Evolutionary conservation across 2,113 vertebrate genomes (phyloP).

Genomic region (Thunnus maccoyii): DNA sequence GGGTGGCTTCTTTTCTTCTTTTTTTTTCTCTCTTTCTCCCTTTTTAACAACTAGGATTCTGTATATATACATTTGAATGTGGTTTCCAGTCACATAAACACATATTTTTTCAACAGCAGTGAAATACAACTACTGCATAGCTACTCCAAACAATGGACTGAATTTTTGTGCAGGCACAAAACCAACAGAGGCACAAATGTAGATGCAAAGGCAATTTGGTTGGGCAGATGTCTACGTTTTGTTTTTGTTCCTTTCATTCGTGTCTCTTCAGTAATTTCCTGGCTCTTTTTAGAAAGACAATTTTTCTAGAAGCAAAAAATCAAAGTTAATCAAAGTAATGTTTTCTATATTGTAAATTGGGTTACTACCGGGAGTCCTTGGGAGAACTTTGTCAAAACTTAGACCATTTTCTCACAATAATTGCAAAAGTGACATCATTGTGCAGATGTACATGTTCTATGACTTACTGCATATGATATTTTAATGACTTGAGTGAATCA

Average conservation of each 20-base stretch:
- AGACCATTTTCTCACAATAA: too few species aligned
- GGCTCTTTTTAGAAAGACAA: neutral
- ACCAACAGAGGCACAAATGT: neutral
- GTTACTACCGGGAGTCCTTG: too few species aligned
- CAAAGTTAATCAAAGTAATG: too few species aligned
- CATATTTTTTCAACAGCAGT: neutral
- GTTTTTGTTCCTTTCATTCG: neutral
- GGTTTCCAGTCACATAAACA: neutral
- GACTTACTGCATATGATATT: too few species aligned
- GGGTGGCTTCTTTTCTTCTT: neutral
- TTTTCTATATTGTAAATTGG: too few species aligned
- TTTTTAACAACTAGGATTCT: slow-evolving; percentile 17
- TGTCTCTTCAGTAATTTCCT: slow-evolving; percentile 15
- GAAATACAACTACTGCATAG: neutral
- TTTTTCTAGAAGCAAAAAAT: too few species aligned
- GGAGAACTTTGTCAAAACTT: too few species aligned
- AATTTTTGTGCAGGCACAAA: neutral
- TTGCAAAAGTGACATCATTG: too few species aligned
- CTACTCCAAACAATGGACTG: slow-evolving; percentile 12
- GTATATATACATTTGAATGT: neutral
- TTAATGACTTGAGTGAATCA: too few species aligned
- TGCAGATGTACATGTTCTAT: too few species aligned
- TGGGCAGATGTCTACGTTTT: neutral
- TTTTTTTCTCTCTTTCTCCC: neutral
- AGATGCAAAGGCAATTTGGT: neutral